A percentile compares a stretch with the other conserved stretches of the same genome.
These are phyloP conservation scores for Cryptoprocta ferox DNA, from an alignment of 2,797 vertebrate genomes.

Conservation along the genomic window DNA sequence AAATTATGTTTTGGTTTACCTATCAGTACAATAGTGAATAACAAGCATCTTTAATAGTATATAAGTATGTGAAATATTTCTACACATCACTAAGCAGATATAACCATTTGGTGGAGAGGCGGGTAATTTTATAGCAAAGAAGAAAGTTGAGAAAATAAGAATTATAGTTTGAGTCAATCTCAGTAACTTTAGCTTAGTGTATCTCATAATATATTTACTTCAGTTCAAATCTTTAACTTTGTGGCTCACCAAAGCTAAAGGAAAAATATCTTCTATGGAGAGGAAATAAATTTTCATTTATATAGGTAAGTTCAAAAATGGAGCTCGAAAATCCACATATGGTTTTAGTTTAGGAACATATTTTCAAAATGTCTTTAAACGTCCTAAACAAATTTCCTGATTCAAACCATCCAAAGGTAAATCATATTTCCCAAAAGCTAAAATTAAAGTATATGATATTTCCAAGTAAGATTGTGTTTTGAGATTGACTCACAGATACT, in stretches of 20 bases:
- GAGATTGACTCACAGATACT: neutral
- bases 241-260: neutral
- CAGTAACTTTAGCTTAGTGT: neutral
- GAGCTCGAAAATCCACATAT: neutral
- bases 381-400: neutral
- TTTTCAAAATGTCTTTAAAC: neutral
- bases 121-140: neutral
- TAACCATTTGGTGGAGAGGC: neutral
- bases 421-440: neutral
- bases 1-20: neutral
- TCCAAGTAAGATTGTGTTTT: neutral
- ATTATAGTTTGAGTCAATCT: neutral
- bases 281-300: neutral
- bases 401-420: neutral
- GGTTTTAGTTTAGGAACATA: neutral
- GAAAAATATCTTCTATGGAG: neutral
- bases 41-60: neutral
- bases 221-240: neutral
- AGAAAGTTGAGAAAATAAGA: neutral
- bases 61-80: neutral
- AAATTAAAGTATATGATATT: neutral
- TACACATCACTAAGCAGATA: neutral
- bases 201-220: constrained; percentile 8
- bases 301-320: neutral
- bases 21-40: neutral